Evolutionary conservation across 2,113 vertebrate species (phyloP).

Genomic region (Sturnus vulgaris): DNA sequence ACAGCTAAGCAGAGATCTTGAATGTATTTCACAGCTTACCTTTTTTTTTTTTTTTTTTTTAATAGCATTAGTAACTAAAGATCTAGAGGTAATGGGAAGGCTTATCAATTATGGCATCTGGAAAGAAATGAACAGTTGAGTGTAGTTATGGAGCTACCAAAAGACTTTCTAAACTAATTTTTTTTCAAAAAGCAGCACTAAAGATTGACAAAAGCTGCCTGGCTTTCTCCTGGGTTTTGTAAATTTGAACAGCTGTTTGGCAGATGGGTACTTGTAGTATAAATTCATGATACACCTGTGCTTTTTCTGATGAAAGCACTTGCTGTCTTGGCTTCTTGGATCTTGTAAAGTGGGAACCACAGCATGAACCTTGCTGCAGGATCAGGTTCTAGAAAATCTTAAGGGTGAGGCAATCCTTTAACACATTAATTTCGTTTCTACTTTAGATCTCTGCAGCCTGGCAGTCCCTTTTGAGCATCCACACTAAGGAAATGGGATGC

Average conservation of each 20-base stretch:
- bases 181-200: not conserved
- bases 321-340: not conserved
- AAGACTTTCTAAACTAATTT: not conserved
- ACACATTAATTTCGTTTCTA: not conserved
- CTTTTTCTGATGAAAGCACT: not conserved
- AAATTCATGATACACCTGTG: not conserved
- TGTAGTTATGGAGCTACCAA: not conserved
- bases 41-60: not conserved
- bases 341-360: not conserved
- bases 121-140: not conserved
- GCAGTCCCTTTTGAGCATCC: not conserved
- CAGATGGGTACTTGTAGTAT: not conserved
- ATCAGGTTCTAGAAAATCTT: not conserved
- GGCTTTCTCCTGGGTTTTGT: not conserved
- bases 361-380: rapidly evolving
- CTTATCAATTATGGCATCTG: not conserved
- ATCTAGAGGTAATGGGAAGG: not conserved
- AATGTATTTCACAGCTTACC: not conserved
- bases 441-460: not conserved
- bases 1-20: not conserved
- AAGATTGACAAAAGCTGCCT: not conserved
- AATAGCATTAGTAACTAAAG: not conserved
- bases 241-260: not conserved
- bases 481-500: not conserved
- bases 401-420: not conserved